Evolutionary conservation across 1,140 invertebrate species (phyloP).

Genomic region (Camponotus pennsylvanicus): DNA sequence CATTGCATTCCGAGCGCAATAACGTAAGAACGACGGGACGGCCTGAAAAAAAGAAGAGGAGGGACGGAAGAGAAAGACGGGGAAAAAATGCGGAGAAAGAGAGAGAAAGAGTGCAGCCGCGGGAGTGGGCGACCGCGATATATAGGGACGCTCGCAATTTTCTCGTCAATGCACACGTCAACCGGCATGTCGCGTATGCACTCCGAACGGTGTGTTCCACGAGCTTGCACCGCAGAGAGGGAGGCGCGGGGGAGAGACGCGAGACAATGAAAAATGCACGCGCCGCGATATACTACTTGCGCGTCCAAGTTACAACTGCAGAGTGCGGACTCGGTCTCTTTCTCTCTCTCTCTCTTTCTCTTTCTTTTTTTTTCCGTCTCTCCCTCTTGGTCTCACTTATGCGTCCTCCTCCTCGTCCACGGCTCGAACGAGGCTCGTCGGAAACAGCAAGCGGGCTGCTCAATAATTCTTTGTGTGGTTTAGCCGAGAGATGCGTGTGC

Average conservation of each 20-base stretch:
- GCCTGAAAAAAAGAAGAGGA: conserved; percentile 4
- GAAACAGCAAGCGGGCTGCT: conserved; percentile 65
- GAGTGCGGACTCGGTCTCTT: background rate
- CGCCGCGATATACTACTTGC: conserved; percentile 70
- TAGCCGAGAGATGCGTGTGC: conserved; percentile 62
- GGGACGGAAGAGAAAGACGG: background rate
- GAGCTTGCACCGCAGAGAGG: conserved; percentile 33
- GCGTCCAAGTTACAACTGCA: conserved; percentile 70
- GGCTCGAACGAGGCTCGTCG: conserved; percentile 47
- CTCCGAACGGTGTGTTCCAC: conserved; percentile 57
- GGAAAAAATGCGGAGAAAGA: conserved; percentile 39
- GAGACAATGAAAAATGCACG: conserved; percentile 79
- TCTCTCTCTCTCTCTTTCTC: background rate
- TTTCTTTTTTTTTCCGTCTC: background rate
- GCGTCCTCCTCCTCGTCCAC: conserved; percentile 23
- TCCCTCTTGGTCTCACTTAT: conserved; percentile 54
- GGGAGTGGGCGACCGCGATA: conserved; percentile 49
- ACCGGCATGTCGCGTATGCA: conserved; percentile 61
- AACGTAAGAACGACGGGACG: conserved; percentile 25
- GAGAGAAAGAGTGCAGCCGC: background rate
- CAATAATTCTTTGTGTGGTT: conserved; percentile 74
- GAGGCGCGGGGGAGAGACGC: conserved; percentile 31
- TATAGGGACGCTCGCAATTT: conserved; percentile 70
- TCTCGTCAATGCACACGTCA: conserved; percentile 74
- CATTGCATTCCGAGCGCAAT: conserved; percentile 21